Percentiles rank a stretch among this genome's conserved stretches.
phyloP scores from a whole-genome alignment of 1,140 invertebrate species.

The Megalonaias nervosa region DNA sequence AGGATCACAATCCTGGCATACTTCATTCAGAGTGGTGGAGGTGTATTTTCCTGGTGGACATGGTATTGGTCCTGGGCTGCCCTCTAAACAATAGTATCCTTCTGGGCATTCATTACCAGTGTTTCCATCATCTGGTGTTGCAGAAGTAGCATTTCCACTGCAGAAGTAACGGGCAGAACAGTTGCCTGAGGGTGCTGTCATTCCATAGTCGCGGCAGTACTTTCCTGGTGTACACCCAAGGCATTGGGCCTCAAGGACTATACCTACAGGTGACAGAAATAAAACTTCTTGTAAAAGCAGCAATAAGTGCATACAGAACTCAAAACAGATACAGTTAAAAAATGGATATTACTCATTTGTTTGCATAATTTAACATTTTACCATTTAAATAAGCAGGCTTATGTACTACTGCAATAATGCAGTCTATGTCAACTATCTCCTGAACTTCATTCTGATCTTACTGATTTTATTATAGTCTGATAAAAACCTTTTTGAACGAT shows the following conservation, averaged over 20 bases:
- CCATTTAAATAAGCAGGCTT: no score
- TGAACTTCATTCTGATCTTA: no score
- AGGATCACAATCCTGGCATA: conserved; percentile 55
- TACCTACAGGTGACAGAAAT: conserved; percentile 27
- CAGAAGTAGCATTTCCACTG: conserved; percentile 45
- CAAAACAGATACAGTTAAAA: no score
- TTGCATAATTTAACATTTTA: no score
- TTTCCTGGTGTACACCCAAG: conserved; percentile 53
- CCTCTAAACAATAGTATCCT: conserved; percentile 59
- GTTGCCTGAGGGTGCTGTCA: conserved; percentile 54
- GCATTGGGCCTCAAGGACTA: conserved; percentile 43
- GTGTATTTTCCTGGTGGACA: conserved; percentile 63
- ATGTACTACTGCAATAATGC: no score
- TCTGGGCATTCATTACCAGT: conserved; percentile 58
- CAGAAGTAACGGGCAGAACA: conserved; percentile 66
- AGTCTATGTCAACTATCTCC: no score
- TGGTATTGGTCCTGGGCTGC: conserved; percentile 43
- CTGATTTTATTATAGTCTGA: no score
- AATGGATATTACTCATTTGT: no score
- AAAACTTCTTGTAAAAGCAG: no score
- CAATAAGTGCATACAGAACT: no score
- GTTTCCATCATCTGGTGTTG: conserved; percentile 55
- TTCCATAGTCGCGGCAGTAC: conserved; percentile 56
- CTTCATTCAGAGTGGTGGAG: conserved; percentile 41
- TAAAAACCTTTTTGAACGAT: no score